Percentiles rank a stretch among this genome's conserved stretches.
These are phyloP conservation scores for Blennius ocellaris DNA, from an alignment of 2,113 vertebrate genomes.

Conservation along the genomic window DNA sequence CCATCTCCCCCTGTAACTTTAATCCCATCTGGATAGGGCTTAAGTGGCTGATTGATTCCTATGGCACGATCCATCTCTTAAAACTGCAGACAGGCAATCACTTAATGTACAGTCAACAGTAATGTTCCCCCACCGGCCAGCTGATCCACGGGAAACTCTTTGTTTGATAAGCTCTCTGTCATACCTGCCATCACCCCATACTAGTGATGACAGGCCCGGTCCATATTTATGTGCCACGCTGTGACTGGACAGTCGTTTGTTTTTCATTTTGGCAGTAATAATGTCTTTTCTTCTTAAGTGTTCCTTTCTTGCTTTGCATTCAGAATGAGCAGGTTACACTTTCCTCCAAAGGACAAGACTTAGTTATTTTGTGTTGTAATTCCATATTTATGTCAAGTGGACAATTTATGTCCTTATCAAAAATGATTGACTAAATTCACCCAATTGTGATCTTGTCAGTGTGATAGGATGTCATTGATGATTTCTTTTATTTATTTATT, in stretches of 20 bases:
- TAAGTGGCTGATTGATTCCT: conserved; percentile 1
- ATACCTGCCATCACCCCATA: neutral
- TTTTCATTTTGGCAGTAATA: neutral
- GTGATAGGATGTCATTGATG: no score
- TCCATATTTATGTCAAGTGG: no score
- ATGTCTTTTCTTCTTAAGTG: neutral
- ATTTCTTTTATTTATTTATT: no score
- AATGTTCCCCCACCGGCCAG: neutral
- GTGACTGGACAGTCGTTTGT: neutral
- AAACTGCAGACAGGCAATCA: neutral
- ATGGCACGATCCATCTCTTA: neutral
- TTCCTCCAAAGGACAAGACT: no score
- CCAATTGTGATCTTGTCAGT: no score
- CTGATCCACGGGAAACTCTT: neutral
- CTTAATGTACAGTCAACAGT: neutral
- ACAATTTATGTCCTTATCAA: no score
- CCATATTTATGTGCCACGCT: neutral
- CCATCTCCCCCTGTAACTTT: neutral
- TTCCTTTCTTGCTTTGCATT: no score
- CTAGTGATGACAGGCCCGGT: neutral
- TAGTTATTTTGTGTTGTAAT: no score
- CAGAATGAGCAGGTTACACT: no score
- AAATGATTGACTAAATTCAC: no score
- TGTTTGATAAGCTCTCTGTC: neutral
- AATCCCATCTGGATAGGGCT: neutral